These are phyloP conservation scores for Loris lydekkerianus DNA, from an alignment of 2,797 vertebrate species.

Conservation along the genomic window DNA sequence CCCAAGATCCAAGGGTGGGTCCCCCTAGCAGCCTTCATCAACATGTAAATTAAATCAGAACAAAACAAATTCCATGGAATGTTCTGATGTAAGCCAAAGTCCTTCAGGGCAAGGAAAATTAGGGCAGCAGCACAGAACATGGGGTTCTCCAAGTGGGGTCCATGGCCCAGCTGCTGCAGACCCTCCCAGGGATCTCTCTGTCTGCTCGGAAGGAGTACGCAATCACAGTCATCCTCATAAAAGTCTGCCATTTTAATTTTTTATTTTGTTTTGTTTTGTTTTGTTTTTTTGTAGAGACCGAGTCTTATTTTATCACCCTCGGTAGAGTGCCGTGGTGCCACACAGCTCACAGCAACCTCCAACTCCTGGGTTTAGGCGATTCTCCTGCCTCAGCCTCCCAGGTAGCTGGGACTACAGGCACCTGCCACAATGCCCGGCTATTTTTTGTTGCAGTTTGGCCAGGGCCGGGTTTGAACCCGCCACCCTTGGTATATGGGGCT, in stretches of 20 bases:
- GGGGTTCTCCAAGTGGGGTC: not conserved
- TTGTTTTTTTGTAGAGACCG: too few species aligned
- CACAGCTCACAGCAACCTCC: too few species aligned
- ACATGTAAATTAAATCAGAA: conserved; percentile 9
- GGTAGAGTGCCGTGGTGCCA: too few species aligned
- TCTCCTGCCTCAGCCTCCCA: too few species aligned
- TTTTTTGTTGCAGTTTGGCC: too few species aligned
- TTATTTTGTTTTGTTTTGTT: not conserved
- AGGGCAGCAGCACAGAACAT: not conserved
- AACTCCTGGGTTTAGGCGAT: too few species aligned
- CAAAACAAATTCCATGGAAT: not conserved
- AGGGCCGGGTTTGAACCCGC: too few species aligned
- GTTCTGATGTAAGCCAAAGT: not conserved
- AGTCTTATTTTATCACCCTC: too few species aligned
- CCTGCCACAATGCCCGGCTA: too few species aligned
- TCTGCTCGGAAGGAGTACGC: rapidly evolving
- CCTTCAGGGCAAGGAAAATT: not conserved
- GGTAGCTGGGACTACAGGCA: too few species aligned
- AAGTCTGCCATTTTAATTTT: not conserved
- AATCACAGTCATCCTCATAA: not conserved
- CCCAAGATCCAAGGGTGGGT: not conserved
- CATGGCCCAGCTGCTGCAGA: not conserved
- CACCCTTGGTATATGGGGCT: too few species aligned
- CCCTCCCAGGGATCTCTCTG: not conserved
- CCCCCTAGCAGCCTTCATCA: not conserved